These are phyloP conservation scores for Plectropomus leopardus DNA, from an alignment of 2,113 vertebrate species.

Conservation along the genomic window DNA sequence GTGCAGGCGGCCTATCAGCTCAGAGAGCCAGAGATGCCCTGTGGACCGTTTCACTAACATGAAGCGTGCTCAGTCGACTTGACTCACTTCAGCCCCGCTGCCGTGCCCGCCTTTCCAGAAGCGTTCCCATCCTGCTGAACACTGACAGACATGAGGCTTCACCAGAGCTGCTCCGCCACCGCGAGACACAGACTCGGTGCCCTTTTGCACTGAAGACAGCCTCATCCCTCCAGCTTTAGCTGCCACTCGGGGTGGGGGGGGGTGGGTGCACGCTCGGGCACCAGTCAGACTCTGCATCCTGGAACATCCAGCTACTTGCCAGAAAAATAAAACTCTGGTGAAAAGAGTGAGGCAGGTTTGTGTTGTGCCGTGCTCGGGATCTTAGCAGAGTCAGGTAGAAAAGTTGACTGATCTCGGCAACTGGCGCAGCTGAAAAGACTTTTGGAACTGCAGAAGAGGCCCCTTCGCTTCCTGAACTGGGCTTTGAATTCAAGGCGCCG, in stretches of 20 bases:
- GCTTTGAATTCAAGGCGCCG: slow-evolving; percentile 57
- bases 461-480: slow-evolving; percentile 46
- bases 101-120: slow-evolving; percentile 70
- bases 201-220: slow-evolving; percentile 58
- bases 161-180: slow-evolving; percentile 59
- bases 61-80: slow-evolving; percentile 77
- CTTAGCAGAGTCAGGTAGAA: slow-evolving; percentile 33
- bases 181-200: slow-evolving; percentile 30
- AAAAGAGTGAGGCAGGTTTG: slow-evolving; percentile 9
- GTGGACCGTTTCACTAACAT: slow-evolving; percentile 79
- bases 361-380: slow-evolving; percentile 55
- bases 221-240: slow-evolving; percentile 60
- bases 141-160: slow-evolving; percentile 64
- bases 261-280: slow-evolving; percentile 34
- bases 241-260: slow-evolving; percentile 42
- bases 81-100: slow-evolving; percentile 77
- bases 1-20: slow-evolving; percentile 82
- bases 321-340: slow-evolving; percentile 44
- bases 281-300: slow-evolving; percentile 51
- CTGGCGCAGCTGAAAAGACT: slow-evolving; percentile 30
- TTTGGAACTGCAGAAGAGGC: slow-evolving; percentile 48
- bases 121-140: slow-evolving; percentile 66
- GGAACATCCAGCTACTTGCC: slow-evolving; percentile 52
- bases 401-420: slow-evolving; percentile 46
- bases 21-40: slow-evolving; percentile 77